Conservation (phyloP, 2,888 invertebrate species). For the Acanthoscelides obtectus region DNA sequence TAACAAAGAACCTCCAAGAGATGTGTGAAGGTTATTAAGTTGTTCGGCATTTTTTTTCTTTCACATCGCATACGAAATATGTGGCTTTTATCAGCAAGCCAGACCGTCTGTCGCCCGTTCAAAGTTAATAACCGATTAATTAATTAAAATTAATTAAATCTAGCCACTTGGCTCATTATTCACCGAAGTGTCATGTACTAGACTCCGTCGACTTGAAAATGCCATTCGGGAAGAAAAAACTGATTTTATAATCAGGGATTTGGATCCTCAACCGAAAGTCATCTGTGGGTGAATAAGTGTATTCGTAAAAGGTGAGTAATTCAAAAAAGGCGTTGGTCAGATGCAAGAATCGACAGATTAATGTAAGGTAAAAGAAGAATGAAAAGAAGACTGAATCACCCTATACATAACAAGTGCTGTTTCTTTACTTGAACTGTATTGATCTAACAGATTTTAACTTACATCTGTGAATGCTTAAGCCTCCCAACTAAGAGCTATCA, state of each 20-base stretch:
- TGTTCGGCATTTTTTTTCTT: not conserved
- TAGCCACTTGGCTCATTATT: not conserved
- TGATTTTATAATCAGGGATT: not conserved
- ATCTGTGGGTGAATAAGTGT: no score
- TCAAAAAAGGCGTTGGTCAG: no score
- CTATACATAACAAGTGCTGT: no score
- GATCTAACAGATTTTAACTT: no score
- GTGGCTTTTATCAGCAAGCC: not conserved
- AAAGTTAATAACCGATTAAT: not conserved
- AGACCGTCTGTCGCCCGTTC: not conserved
- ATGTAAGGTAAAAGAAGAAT: no score
- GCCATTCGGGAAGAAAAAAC: not conserved
- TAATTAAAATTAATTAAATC: not conserved
- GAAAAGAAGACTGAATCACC: no score
- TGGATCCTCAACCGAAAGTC: no score
- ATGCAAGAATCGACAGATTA: no score
- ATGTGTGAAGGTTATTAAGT: not conserved
- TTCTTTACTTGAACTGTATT: no score
- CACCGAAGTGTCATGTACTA: not conserved
- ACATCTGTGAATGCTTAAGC: no score
- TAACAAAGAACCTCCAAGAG: not conserved
- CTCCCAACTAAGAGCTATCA: no score
- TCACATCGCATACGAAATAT: not conserved
- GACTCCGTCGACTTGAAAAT: not conserved
- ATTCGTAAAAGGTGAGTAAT: no score